Conservation (phyloP, 2,888 invertebrate species). For the Yponomeuta malinellus region DNA sequence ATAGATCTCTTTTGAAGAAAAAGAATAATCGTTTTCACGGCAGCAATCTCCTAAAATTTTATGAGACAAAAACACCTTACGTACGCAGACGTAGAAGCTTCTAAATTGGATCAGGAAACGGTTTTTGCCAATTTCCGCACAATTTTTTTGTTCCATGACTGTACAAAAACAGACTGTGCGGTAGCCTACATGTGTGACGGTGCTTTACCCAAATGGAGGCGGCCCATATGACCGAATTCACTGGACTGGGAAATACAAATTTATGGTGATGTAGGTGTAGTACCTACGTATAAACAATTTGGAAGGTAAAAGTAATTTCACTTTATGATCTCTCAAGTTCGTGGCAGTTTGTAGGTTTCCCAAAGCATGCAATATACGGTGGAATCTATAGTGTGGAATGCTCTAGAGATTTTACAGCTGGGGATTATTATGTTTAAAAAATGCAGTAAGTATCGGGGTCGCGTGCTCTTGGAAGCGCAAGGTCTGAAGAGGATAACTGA, state of each 20-base stretch:
- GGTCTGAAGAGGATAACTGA: no score
- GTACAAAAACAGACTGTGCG: conserved; percentile 2
- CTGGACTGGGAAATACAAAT: conserved; percentile 2
- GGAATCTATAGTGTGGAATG: no score
- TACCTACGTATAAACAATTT: not conserved
- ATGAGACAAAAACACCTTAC: not conserved
- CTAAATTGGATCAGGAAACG: not conserved
- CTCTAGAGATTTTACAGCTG: no score
- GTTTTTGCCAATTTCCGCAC: not conserved
- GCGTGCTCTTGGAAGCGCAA: no score
- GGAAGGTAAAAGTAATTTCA: conserved; percentile 3
- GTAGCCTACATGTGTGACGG: conserved; percentile 19
- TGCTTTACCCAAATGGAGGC: conserved; percentile 16
- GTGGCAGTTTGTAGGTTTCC: no score
- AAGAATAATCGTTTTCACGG: no score
- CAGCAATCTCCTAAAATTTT: no score
- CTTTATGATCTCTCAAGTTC: not conserved
- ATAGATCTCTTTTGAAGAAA: no score
- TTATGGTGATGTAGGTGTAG: not conserved
- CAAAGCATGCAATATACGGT: no score
- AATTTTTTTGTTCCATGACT: not conserved
- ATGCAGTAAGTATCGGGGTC: no score
- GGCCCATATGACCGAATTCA: not conserved
- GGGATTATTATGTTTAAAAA: no score
- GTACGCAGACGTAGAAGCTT: not conserved